A percentile compares a stretch with the other conserved stretches of the same genome.
These are phyloP conservation scores for Macaria liturata DNA, from an alignment of 2,888 invertebrate species.

Conservation along the genomic window DNA sequence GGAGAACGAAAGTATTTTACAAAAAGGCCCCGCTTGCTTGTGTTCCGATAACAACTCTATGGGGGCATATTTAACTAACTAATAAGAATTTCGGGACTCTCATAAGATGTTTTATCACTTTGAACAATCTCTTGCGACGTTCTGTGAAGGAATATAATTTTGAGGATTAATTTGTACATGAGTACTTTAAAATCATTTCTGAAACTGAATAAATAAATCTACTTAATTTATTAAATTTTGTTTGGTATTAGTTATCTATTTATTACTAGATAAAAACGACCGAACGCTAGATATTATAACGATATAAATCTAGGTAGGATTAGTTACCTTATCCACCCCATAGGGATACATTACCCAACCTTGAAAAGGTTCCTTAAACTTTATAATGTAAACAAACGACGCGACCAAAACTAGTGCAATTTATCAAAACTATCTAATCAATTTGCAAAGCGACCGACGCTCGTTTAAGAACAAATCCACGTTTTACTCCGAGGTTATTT, in stretches of 20 bases:
- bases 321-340: slow-evolving; percentile 1
- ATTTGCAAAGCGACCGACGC: slow-evolving; percentile 68
- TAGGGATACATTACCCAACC: slow-evolving; percentile 20
- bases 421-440: slow-evolving; percentile 78
- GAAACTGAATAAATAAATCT: too few species aligned
- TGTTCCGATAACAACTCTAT: slow-evolving; percentile 50
- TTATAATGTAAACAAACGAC: slow-evolving; percentile 44
- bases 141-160: slow-evolving; percentile 5
- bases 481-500: slow-evolving; percentile 73
- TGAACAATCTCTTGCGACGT: slow-evolving; percentile 10
- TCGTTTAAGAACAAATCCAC: slow-evolving; percentile 76
- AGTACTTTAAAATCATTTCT: too few species aligned
- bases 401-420: slow-evolving; percentile 57
- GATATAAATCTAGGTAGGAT: too few species aligned
- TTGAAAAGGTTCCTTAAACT: slow-evolving; percentile 31
- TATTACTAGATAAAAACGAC: too few species aligned
- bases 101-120: slow-evolving; percentile 22
- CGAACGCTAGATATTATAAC: too few species aligned
- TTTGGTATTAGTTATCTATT: too few species aligned
- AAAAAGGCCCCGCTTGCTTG: slow-evolving; percentile 52
- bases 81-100: slow-evolving; percentile 25
- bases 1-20: slow-evolving; percentile 59
- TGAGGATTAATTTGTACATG: not conserved
- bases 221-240: too few species aligned
- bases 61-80: slow-evolving; percentile 30